Conservation (phyloP, 1,140 invertebrate species). For the Orchesella cincta region DNA sequence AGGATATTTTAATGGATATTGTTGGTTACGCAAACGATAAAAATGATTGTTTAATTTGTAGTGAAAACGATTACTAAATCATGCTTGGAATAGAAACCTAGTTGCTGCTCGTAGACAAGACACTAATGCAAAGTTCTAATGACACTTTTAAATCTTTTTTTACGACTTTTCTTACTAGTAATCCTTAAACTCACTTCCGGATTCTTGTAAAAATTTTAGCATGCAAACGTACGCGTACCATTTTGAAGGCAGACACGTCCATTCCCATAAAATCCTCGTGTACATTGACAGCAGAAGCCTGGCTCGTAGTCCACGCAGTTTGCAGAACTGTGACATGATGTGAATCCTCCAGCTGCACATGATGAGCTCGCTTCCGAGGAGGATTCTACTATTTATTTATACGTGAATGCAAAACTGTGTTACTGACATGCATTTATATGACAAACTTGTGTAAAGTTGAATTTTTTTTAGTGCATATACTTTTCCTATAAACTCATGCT, state of each 20-base stretch:
- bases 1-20: no score
- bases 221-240: conserved; percentile 60
- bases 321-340: conserved; percentile 77
- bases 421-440: background rate
- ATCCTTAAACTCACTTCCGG: background rate
- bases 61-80: no score
- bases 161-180: background rate
- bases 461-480: background rate
- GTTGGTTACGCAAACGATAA: no score
- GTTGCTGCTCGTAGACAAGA: no score
- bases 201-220: background rate
- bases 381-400: conserved; percentile 31
- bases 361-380: conserved; percentile 43
- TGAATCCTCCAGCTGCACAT: conserved; percentile 59
- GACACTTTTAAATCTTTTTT: no score
- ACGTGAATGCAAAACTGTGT: background rate
- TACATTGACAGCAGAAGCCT: conserved; percentile 88
- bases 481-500: background rate
- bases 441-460: background rate
- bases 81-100: no score
- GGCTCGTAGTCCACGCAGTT: conserved; percentile 76
- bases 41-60: no score
- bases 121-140: no score
- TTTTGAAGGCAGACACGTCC: conserved; percentile 82
- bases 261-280: conserved; percentile 78